Evolutionary conservation across 2,797 vertebrate genomes (phyloP).

Genomic region (Phoebastria nigripes): DNA sequence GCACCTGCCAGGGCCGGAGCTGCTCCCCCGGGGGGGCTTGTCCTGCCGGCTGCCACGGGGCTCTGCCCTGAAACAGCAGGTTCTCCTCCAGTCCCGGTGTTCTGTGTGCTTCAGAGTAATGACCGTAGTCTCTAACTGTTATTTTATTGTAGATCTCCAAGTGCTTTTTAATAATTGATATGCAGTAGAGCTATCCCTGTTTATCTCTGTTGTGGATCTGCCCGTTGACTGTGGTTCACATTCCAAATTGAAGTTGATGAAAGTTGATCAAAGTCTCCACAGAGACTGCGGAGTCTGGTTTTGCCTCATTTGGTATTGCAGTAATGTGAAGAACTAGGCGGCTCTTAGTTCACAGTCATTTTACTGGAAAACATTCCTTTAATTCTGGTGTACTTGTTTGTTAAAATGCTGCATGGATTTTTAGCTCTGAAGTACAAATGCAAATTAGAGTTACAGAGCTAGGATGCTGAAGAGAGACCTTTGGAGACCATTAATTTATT

Average conservation of each 20-base stretch:
- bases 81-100: background rate
- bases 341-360: background rate
- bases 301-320: background rate
- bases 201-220: background rate
- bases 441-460: too few relatives aligned
- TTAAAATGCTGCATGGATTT: background rate
- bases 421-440: background rate
- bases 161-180: background rate
- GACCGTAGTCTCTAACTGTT: too few relatives aligned
- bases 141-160: background rate
- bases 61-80: background rate
- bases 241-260: background rate
- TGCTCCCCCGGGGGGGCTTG: background rate
- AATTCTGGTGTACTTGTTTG: background rate
- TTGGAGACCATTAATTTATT: background rate
- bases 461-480: background rate
- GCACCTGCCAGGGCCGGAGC: background rate
- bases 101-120: rapidly evolving
- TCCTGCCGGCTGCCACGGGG: background rate
- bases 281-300: background rate
- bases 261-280: background rate
- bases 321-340: rapidly evolving
- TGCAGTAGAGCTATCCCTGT: background rate
- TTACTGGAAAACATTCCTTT: background rate
- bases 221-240: rapidly evolving